phyloP scores from a whole-genome alignment of 2,113 vertebrate species.

The Thalassoma bifasciatum region DNA sequence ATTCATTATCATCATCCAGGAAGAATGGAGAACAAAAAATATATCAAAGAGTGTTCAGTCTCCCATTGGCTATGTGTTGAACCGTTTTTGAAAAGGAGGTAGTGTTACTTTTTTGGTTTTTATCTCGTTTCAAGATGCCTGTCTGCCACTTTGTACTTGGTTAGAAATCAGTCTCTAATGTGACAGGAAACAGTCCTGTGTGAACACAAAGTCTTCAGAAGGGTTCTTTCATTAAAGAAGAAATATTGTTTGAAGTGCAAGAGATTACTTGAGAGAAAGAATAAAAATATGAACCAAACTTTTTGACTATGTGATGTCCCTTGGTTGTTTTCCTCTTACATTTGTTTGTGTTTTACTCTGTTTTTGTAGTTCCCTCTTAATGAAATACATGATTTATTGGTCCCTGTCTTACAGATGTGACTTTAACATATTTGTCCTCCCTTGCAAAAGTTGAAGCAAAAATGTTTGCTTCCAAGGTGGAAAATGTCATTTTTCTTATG shows the following conservation, averaged over 20 bases:
- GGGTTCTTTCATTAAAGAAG: slow-evolving; percentile 68
- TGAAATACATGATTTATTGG: slow-evolving; percentile 51
- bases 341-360: slow-evolving; percentile 29
- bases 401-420: slow-evolving; percentile 49
- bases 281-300: slow-evolving; percentile 62
- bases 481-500: slow-evolving; percentile 27
- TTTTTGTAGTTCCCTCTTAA: slow-evolving; percentile 65
- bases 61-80: slow-evolving; percentile 78
- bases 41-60: slow-evolving; percentile 68
- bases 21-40: slow-evolving; percentile 66
- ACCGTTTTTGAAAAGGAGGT: slow-evolving; percentile 84
- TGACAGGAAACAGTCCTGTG: slow-evolving; percentile 65
- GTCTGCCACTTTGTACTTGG: slow-evolving; percentile 73
- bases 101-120: slow-evolving; percentile 87
- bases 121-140: slow-evolving; percentile 75
- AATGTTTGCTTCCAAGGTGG: slow-evolving; percentile 15
- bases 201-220: slow-evolving; percentile 69
- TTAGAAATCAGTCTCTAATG: slow-evolving; percentile 71
- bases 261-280: slow-evolving; percentile 57
- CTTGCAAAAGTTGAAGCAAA: slow-evolving; percentile 36
- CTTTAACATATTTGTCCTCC: slow-evolving; percentile 35
- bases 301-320: slow-evolving; percentile 52
- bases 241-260: slow-evolving; percentile 75
- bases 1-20: slow-evolving; percentile 70
- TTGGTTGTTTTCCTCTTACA: slow-evolving; percentile 59